These are phyloP conservation scores for Sarcoramphus papa DNA, from an alignment of 2,797 vertebrate species.

Conservation along the genomic window DNA sequence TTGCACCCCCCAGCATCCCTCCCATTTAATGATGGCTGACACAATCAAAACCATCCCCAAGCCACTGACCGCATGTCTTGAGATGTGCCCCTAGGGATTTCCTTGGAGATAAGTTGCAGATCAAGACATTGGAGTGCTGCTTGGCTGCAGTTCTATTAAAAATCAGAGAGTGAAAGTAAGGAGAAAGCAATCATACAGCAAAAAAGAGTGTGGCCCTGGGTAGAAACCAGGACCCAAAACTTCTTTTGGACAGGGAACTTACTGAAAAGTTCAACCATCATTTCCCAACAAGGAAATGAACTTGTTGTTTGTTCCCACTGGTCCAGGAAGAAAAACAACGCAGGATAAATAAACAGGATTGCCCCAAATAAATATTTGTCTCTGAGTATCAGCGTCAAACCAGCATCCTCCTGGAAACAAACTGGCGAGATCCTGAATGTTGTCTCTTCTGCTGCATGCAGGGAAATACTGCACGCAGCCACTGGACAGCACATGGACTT, in stretches of 20 bases:
- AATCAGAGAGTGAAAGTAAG: neutral
- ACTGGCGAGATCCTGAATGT: neutral
- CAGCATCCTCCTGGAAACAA: neutral
- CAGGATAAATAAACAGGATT: constrained; percentile 20
- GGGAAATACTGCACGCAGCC: neutral
- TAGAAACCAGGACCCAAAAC: neutral
- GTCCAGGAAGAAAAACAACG: constrained; percentile 26
- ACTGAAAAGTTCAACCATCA: neutral
- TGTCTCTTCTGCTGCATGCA: neutral
- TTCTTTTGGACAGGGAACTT: neutral
- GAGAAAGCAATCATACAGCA: neutral
- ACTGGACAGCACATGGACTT: neutral
- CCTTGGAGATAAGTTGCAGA: neutral
- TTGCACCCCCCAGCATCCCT: neutral
- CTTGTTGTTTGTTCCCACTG: constrained; percentile 7
- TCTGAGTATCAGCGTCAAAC: neutral
- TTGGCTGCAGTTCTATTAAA: neutral
- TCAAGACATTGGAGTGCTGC: neutral
- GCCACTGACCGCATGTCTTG: neutral
- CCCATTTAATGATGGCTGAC: neutral
- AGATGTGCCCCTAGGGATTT: neutral
- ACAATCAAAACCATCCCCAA: neutral
- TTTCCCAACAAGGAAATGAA: constrained; percentile 10
- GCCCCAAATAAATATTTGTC: constrained; percentile 30
- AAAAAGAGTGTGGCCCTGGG: neutral